Percentiles rank a stretch among this genome's conserved stretches.
Evolutionary conservation across 1,140 invertebrate species (phyloP).

Genomic region (Drosophila ercepeae): DNA sequence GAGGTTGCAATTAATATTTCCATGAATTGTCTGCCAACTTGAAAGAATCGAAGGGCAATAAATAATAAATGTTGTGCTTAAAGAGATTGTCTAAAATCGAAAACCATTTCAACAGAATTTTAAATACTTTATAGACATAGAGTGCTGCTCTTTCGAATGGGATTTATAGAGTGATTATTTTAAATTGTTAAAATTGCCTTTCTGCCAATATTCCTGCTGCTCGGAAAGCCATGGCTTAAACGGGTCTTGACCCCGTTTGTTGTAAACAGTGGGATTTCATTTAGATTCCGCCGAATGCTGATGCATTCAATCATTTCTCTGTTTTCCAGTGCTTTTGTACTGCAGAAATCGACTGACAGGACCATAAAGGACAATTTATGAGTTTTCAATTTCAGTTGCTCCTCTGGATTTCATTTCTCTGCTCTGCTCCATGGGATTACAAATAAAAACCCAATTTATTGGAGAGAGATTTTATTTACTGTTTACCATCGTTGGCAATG

Average conservation of each 20-base stretch:
- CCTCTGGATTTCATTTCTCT: conserved; percentile 4
- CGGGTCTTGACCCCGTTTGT: conserved; percentile 10
- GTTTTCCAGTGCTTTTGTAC: no score
- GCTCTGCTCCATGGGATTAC: conserved; percentile 13
- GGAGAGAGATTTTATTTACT: conserved; percentile 13
- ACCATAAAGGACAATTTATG: conserved; percentile 38
- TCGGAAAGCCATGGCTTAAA: not conserved
- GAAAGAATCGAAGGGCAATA: conserved; percentile 21
- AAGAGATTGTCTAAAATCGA: conserved; percentile 36
- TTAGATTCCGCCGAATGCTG: conserved; percentile 18
- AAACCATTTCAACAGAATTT: conserved; percentile 15
- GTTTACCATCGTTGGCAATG: conserved; percentile 1
- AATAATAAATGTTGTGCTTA: conserved; percentile 21
- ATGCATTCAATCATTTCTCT: conserved; percentile 32
- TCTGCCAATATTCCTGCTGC: conserved; percentile 14
- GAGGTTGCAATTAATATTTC: conserved; percentile 8
- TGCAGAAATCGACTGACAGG: conserved; percentile 23
- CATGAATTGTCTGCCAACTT: not conserved
- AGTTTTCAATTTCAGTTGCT: conserved; percentile 38
- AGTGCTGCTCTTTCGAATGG: not conserved
- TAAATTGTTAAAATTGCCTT: conserved; percentile 27
- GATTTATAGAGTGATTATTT: conserved; percentile 9
- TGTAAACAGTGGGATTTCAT: conserved; percentile 19
- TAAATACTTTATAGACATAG: conserved; percentile 7
- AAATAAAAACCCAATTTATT: conserved; percentile 22